Evolutionary conservation across 2,113 vertebrate species (phyloP), one percentile per base, ranked within the genome.

Genomic region (Ovis canadensis): DNA sequence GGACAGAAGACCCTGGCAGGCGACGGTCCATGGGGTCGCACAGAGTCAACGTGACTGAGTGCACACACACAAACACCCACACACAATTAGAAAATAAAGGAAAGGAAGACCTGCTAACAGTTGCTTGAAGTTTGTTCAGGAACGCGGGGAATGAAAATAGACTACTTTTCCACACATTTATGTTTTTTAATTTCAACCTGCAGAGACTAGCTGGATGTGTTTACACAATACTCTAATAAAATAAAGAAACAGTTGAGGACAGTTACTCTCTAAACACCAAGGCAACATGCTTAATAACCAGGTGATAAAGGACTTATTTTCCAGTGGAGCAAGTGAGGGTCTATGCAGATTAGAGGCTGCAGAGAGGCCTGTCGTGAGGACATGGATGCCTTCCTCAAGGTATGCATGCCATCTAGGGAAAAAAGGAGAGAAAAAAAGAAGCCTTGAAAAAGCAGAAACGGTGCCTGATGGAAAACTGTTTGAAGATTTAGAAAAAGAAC

Each of bases 101-200:
- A 31, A 3, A 83, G 71, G 27, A 21, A 2, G 14, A 64, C 78
- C 5, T 71, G 12, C 33, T 29, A 25, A 7, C 36, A 67, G 11
- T 89, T 82, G 78, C 11, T 40, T 59, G 7, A 95, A 52, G 6
- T 92, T 93, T 93, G 86, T 55, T 96, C 17, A 64, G 15, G 19
- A 82, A 90, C 31, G 33, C 50, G 2, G 8, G 25, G 3, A 48
- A 93, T 74, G 14, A 77, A 93, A 80, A 7, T 12, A 81, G 45
- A 50, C 7, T 88, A 15, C 33, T 88, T 91, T 92, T 82, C 29
- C 52, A 91, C 4, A 40, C 0, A 29, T 25, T 3, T 27, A 91
- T 52, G 95, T 97, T 91, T 40, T 97, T 97, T 48, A 31, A 62
- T 64, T 93, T 81, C 67, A 94, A 57, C 19, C 15, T 74, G 14